Percentiles rank a stretch among this genome's conserved stretches.
Conservation (phyloP, 1,140 invertebrate species). For the Drosophila oshimai region DNA sequence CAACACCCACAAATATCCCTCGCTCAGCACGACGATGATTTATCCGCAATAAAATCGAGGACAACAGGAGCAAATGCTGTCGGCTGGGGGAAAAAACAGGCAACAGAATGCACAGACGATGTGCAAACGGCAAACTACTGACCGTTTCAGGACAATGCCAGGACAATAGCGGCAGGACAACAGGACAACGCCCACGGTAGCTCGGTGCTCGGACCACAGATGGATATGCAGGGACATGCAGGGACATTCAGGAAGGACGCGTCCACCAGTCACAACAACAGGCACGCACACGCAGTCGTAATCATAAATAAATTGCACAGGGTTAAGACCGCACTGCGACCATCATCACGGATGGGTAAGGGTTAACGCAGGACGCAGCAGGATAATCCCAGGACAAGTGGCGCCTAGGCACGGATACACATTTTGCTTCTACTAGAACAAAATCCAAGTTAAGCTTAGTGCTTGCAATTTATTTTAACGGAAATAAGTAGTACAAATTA, state of each 20-base stretch:
- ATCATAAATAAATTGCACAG: conserved; percentile 61
- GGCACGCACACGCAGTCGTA: conserved; percentile 5
- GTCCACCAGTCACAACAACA: conserved; percentile 52
- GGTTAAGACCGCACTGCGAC: conserved; percentile 1
- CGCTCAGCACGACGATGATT: conserved; percentile 43
- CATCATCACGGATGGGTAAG: conserved; percentile 6
- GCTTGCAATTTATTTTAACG: neutral
- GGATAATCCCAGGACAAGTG: conserved; percentile 16
- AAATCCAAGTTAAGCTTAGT: neutral
- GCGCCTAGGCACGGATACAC: conserved; percentile 15
- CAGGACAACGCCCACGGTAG: conserved; percentile 37
- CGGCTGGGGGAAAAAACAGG: conserved; percentile 25
- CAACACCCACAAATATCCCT: conserved; percentile 11
- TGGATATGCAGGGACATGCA: neutral
- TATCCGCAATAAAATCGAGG: conserved; percentile 66
- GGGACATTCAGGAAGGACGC: neutral
- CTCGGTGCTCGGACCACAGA: neutral
- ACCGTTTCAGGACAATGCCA: conserved; percentile 3
- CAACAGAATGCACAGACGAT: conserved; percentile 17
- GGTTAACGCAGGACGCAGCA: neutral
- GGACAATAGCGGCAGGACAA: conserved; percentile 23
- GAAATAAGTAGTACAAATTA: neutral
- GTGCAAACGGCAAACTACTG: conserved; percentile 2
- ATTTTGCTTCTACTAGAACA: neutral
- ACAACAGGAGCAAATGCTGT: conserved; percentile 18